These are phyloP conservation scores for Pampus argenteus DNA, from an alignment of 2,797 vertebrate genomes.

Conservation along the genomic window DNA sequence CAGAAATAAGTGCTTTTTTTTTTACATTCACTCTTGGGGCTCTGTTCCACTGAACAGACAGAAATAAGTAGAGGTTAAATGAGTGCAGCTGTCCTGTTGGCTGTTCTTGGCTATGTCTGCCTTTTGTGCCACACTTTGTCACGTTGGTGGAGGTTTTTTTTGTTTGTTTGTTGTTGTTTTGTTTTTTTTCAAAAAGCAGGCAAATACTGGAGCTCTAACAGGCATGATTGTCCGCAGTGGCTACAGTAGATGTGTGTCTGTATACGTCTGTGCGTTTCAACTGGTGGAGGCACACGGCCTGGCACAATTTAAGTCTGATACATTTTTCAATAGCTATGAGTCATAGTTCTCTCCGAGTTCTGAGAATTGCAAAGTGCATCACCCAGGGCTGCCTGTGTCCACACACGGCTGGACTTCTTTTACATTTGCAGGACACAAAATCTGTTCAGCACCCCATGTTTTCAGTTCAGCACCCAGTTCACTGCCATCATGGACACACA, in stretches of 20 bases:
- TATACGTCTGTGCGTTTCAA: constrained; percentile 31
- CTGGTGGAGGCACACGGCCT: constrained; percentile 40
- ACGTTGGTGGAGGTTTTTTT: too few species aligned
- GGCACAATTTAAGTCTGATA: constrained; percentile 59
- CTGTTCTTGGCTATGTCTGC: not conserved
- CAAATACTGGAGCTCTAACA: constrained; percentile 12
- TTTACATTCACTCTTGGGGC: constrained; percentile 12
- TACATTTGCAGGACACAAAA: constrained; percentile 66
- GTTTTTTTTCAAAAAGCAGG: constrained; percentile 21
- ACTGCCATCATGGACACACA: constrained; percentile 57
- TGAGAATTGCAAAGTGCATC: constrained; percentile 44
- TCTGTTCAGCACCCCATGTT: constrained; percentile 68
- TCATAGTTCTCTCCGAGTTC: constrained; percentile 52
- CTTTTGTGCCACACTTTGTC: constrained; percentile 18
- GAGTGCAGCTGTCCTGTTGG: constrained; percentile 35
- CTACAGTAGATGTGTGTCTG: constrained; percentile 21
- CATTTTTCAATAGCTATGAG: constrained; percentile 70
- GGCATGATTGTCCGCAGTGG: constrained; percentile 21
- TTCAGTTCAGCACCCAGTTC: constrained; percentile 66
- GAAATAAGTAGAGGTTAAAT: constrained; percentile 29
- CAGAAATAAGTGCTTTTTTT: constrained; percentile 27
- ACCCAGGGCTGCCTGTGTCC: constrained; percentile 48
- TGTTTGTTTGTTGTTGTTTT: too few species aligned
- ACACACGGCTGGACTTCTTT: constrained; percentile 59
- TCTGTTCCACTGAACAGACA: constrained; percentile 11